Conservation (phyloP, 1,140 invertebrate genomes). For the Dufourea novaeangliae region DNA sequence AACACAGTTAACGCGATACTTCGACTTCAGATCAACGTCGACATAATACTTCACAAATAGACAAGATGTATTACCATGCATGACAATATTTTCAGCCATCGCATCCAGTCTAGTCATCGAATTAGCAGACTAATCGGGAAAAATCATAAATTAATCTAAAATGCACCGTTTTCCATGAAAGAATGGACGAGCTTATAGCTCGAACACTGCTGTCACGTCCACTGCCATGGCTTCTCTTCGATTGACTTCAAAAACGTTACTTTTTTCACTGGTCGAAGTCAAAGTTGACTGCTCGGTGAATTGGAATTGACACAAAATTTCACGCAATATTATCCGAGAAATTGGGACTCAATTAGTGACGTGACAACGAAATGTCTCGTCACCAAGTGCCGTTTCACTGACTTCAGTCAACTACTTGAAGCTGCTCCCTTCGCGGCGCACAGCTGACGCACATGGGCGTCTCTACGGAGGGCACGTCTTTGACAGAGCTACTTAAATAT, state of each 20-base stretch:
- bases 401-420: slow-evolving; percentile 39
- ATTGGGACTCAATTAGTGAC: slow-evolving; percentile 26
- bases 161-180: slow-evolving; percentile 51
- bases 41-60: slow-evolving; percentile 9
- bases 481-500: background rate
- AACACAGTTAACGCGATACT: slow-evolving; percentile 28
- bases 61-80: slow-evolving; percentile 32
- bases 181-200: slow-evolving; percentile 59
- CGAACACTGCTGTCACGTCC: slow-evolving; percentile 58
- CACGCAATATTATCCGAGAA: slow-evolving; percentile 15
- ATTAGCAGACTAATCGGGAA: slow-evolving; percentile 30
- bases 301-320: slow-evolving; percentile 35
- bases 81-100: slow-evolving; percentile 41
- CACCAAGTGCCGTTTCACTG: slow-evolving; percentile 31
- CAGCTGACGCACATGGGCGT: slow-evolving; percentile 58
- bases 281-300: background rate
- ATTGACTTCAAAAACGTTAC: slow-evolving; percentile 25
- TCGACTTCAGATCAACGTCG: background rate
- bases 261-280: background rate
- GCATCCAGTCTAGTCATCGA: slow-evolving; percentile 23
- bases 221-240: slow-evolving; percentile 26
- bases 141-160: slow-evolving; percentile 28
- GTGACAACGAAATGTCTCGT: slow-evolving; percentile 22
- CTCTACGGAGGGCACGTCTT: background rate
- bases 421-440: slow-evolving; percentile 28